A percentile compares a stretch with the other conserved stretches of the same genome.
Conservation (phyloP, 2,113 vertebrate species). For the Cyprinodon tularosa region DNA sequence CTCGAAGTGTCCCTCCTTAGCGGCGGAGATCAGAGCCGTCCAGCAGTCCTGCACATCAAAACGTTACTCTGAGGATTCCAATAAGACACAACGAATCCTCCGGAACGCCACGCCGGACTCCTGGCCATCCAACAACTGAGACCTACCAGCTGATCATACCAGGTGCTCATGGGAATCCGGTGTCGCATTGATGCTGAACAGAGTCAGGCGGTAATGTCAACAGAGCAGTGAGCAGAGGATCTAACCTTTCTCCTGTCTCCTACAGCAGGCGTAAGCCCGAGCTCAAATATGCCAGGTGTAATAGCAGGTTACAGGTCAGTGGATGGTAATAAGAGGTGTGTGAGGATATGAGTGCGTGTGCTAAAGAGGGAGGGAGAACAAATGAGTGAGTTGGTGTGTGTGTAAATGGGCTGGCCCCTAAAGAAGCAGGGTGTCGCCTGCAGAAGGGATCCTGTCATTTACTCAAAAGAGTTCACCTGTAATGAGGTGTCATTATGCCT, state of each 20-base stretch:
- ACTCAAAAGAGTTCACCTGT: slow-evolving; percentile 40
- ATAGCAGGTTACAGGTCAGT: slow-evolving; percentile 50
- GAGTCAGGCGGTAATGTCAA: slow-evolving; percentile 4
- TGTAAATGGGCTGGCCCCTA: slow-evolving; percentile 23
- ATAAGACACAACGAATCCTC: slow-evolving; percentile 19
- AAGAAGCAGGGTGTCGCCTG: slow-evolving; percentile 63
- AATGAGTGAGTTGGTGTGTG: slow-evolving; percentile 4
- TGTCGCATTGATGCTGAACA: slow-evolving; percentile 35
- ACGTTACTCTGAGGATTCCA: slow-evolving; percentile 38
- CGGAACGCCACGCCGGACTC: not conserved
- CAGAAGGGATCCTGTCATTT: slow-evolving; percentile 66
- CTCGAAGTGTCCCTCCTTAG: slow-evolving; percentile 92
- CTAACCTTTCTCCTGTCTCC: slow-evolving; percentile 8
- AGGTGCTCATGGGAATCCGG: slow-evolving; percentile 74
- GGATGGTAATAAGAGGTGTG: slow-evolving; percentile 62
- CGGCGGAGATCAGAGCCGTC: slow-evolving; percentile 95
- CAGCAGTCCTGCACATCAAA: slow-evolving; percentile 89
- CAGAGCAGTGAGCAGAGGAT: not conserved
- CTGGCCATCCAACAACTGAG: not conserved
- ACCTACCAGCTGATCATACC: slow-evolving; percentile 79
- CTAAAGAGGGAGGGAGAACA: slow-evolving; percentile 13
- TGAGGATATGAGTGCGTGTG: slow-evolving; percentile 21
- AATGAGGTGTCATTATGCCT: slow-evolving; percentile 67
- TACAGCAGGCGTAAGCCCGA: slow-evolving; percentile 28
- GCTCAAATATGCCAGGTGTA: slow-evolving; percentile 41